phyloP scores from a whole-genome alignment of 1,140 invertebrate genomes.

The Drosophila kikkawai region DNA sequence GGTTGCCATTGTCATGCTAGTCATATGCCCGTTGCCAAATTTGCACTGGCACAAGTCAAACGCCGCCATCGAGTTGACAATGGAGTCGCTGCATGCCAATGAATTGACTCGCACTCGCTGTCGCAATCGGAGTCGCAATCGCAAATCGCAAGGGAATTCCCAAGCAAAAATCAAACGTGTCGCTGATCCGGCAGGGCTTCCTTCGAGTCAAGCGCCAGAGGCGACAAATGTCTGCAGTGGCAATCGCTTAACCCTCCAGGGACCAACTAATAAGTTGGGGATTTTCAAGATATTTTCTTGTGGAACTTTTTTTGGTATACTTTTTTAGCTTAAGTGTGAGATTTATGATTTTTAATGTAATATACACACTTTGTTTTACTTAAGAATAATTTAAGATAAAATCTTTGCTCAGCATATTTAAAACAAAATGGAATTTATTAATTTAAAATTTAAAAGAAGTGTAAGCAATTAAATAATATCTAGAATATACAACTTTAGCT shows the following conservation, averaged over 20 bases:
- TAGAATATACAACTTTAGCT: too few relatives aligned
- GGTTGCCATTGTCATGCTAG: constrained; percentile 47
- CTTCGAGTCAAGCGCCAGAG: constrained; percentile 31
- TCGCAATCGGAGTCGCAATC: constrained; percentile 19
- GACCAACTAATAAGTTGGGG: not conserved
- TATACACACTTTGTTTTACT: too few relatives aligned
- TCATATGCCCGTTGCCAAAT: constrained; percentile 67
- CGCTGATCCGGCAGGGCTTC: constrained; percentile 34
- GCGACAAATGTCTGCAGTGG: constrained; percentile 18
- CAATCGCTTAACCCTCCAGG: constrained; percentile 20
- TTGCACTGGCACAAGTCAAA: constrained; percentile 61
- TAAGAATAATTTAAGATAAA: too few relatives aligned
- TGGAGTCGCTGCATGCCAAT: constrained; percentile 68
- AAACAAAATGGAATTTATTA: too few relatives aligned
- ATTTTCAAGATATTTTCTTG: too few relatives aligned
- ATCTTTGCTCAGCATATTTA: too few relatives aligned
- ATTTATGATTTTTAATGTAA: not conserved
- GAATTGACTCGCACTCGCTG: constrained; percentile 50
- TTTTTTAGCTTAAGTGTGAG: not conserved
- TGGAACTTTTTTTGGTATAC: too few relatives aligned
- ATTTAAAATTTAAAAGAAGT: too few relatives aligned
- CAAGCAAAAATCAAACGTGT: constrained; percentile 59
- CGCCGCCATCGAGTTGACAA: constrained; percentile 50
- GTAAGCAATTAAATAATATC: too few relatives aligned
- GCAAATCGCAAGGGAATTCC: constrained; percentile 22